phyloP scores from a whole-genome alignment of 2,113 vertebrate genomes.

The Psammodynastes pulverulentus region DNA sequence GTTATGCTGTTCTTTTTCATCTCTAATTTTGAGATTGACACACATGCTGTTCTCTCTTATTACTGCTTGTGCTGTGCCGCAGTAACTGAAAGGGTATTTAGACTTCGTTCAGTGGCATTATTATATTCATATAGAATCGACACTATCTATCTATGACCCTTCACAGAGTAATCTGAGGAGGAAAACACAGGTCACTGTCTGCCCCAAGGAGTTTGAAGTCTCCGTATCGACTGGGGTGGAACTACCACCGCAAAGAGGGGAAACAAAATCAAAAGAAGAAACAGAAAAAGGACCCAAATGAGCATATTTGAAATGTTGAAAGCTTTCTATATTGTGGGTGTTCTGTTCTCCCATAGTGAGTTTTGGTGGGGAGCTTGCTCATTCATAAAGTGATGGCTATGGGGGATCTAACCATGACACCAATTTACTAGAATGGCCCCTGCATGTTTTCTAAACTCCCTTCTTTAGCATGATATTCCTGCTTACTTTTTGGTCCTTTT shows the following conservation, averaged over 20 bases:
- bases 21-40: neutral
- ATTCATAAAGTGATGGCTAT: neutral
- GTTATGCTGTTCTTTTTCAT: conserved; percentile 2
- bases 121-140: neutral
- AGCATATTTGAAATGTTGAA: neutral
- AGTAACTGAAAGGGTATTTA: neutral
- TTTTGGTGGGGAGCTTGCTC: neutral
- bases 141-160: neutral
- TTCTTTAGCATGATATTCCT: neutral
- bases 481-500: neutral
- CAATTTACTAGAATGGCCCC: neutral
- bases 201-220: neutral
- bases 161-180: neutral
- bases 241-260: too few relatives aligned
- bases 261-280: neutral
- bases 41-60: neutral
- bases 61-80: neutral
- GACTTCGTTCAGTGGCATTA: neutral
- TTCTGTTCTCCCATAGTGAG: neutral
- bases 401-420: neutral
- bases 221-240: neutral
- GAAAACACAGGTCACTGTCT: neutral
- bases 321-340: neutral
- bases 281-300: neutral
- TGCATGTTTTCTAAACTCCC: neutral